Base-by-base conservation (phyloP, 2,888 invertebrate genomes). In the Eupithecia abbreviata region DNA sequence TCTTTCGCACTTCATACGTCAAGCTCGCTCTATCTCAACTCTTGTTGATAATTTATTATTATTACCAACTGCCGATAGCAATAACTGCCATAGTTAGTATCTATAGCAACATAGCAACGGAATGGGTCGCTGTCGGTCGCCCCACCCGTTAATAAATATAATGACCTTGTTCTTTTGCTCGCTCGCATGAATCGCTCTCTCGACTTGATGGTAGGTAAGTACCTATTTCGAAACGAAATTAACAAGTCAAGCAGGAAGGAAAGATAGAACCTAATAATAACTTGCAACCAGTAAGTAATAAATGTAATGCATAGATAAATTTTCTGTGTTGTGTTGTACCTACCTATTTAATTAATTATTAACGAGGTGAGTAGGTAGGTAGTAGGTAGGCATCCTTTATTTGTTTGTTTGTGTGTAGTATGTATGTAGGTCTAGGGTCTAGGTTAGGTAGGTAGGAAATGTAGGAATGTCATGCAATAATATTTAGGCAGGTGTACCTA, bases 1-100 rank as follows among this genome's bases (percentile, higher is more conserved):
- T 86, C 87, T 85, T 77, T 93, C 87, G 77, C 80, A 80, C 91
- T 73, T 70, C 58, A 47, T 9, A 62, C 51, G 6, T 77, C 79
- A 80, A 75, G 73, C 70, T 77, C 69, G 82, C 15, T 84, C 82
- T 83, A 84, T 83, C 80, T 89, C 84, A 68, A 74, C 84, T 82
- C 83, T 79, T 76, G 18, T 69, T 30, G 12, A 18, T 49, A 69
- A 47, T 69, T 69, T 49, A 69, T n/a, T 47, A 12, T 30, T 30
- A 18, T 47, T 69, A 68, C 45, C 47, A 7, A 74, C 72, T 77
- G 67, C 73, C 73, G 55, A 69, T 69, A 69, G 68, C 45, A 69
- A 49, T 45, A 41, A 69, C 42, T 66, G 30, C 10, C 47, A 47
- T 65, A 65, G 41, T 18, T 65, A 65, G 41, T 18, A 18, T 58